These are phyloP conservation scores for Sebastes steindachneri DNA, from an alignment of 2,797 vertebrate genomes.

Conservation along the genomic window DNA sequence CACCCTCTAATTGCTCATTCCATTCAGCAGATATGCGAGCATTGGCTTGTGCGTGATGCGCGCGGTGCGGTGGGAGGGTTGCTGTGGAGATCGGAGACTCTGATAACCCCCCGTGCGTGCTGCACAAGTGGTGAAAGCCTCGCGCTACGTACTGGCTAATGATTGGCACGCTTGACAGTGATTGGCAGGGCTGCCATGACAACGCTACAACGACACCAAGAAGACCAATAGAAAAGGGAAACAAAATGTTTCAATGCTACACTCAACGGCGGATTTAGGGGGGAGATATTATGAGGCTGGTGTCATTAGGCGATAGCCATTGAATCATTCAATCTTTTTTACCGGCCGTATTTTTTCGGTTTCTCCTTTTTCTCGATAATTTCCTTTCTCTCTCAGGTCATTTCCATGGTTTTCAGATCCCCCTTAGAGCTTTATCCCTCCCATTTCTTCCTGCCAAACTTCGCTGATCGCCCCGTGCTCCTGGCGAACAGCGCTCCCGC, in stretches of 20 bases:
- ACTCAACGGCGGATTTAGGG: conserved; percentile 99
- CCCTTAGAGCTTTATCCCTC: conserved; percentile 99
- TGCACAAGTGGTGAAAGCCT: conserved; percentile 96
- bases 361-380: conserved; percentile 89
- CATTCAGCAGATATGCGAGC: conserved; percentile 91
- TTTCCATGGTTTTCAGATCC: conserved; percentile 99
- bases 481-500: conserved; percentile 94
- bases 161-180: conserved; percentile 99
- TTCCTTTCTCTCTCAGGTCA: conserved; percentile 94
- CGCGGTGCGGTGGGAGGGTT: conserved; percentile 87
- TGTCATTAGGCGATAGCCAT: conserved; percentile 99
- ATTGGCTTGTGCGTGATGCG: conserved; percentile 89
- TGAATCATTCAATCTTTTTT: conserved; percentile 96
- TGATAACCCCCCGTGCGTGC: conserved; percentile 86
- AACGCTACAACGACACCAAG: conserved; percentile 97
- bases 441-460: conserved; percentile 99
- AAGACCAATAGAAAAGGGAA: conserved; percentile 99
- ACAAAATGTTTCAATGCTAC: conserved; percentile 99
- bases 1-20: conserved; percentile 95
- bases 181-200: conserved; percentile 99
- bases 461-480: conserved; percentile 96
- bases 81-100: conserved; percentile 85
- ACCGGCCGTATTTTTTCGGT: conserved; percentile 86
- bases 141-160: conserved; percentile 96
- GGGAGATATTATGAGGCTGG: conserved; percentile 99